These are phyloP conservation scores for Metopolophium dirhodum DNA, from an alignment of 1,140 invertebrate genomes.

Conservation along the genomic window DNA sequence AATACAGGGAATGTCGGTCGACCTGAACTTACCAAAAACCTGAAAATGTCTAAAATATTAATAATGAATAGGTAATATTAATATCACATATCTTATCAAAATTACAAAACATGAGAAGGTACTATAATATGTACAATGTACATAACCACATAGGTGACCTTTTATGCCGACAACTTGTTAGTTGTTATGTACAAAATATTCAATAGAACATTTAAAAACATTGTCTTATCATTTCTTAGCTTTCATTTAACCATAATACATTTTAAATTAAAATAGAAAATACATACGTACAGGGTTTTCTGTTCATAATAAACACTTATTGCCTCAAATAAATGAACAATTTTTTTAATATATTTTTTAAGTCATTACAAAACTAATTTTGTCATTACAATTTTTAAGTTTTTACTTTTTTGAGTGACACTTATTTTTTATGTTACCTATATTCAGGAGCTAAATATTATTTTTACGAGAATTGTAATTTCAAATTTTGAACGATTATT, in stretches of 20 bases:
- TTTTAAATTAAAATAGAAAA: not conserved
- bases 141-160: not conserved
- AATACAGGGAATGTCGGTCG: not conserved
- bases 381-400: not conserved
- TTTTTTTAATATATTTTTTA: not conserved
- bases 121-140: not conserved
- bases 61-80: not conserved
- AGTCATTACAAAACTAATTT: not conserved
- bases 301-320: not conserved
- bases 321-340: not conserved
- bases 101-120: not conserved
- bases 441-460: not conserved
- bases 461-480: not conserved
- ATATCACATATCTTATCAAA: not conserved
- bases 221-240: not conserved
- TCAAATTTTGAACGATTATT: not conserved
- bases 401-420: not conserved
- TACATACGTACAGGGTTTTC: not conserved
- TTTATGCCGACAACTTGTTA: not conserved
- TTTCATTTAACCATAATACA: not conserved
- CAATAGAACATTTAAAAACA: not conserved
- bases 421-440: not conserved
- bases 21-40: not conserved
- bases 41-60: not conserved
- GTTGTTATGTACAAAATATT: not conserved